A percentile compares a stretch with the other conserved stretches of the same genome.
phyloP scores from a whole-genome alignment of 1,140 invertebrate genomes.

The Heliconius melpomene region DNA sequence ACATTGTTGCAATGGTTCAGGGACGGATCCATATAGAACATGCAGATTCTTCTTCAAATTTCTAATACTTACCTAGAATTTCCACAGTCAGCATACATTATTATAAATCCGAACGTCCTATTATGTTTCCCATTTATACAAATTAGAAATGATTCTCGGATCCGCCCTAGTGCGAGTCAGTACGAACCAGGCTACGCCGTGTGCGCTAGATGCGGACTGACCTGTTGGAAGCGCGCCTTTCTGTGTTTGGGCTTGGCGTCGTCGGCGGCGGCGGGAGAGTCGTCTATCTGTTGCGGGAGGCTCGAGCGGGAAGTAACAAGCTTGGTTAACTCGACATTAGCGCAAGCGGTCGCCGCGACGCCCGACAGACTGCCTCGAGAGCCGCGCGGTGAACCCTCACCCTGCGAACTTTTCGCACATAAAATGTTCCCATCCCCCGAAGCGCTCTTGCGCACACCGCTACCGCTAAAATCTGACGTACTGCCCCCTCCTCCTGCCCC shows the following conservation, averaged over 20 bases:
- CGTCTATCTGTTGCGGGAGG: slow-evolving; percentile 53
- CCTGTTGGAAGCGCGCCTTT: slow-evolving; percentile 93
- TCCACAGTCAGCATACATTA: not conserved
- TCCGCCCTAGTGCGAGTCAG: slow-evolving; percentile 11
- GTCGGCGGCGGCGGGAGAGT: slow-evolving; percentile 52
- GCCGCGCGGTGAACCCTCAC: slow-evolving; percentile 66
- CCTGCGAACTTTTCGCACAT: slow-evolving; percentile 78
- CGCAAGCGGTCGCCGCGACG: slow-evolving; percentile 37
- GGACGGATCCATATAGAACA: slow-evolving; percentile 12
- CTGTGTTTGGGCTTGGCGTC: slow-evolving; percentile 87
- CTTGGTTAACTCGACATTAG: slow-evolving; percentile 29
- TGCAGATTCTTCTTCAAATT: not conserved
- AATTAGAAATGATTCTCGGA: not conserved
- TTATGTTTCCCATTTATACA: not conserved
- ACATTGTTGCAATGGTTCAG: slow-evolving; percentile 6
- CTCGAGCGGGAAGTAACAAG: slow-evolving; percentile 59
- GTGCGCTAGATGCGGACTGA: slow-evolving; percentile 57
- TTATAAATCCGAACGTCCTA: not conserved
- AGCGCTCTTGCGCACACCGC: slow-evolving; percentile 88
- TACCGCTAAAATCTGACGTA: slow-evolving; percentile 29
- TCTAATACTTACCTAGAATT: slow-evolving; percentile 4
- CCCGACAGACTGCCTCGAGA: slow-evolving; percentile 65
- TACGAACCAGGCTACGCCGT: not conserved
- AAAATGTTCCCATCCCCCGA: slow-evolving; percentile 87
- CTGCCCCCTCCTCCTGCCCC: not conserved